phyloP scores from a whole-genome alignment of 2,113 vertebrate species.

The Myxocyprinus asiaticus region DNA sequence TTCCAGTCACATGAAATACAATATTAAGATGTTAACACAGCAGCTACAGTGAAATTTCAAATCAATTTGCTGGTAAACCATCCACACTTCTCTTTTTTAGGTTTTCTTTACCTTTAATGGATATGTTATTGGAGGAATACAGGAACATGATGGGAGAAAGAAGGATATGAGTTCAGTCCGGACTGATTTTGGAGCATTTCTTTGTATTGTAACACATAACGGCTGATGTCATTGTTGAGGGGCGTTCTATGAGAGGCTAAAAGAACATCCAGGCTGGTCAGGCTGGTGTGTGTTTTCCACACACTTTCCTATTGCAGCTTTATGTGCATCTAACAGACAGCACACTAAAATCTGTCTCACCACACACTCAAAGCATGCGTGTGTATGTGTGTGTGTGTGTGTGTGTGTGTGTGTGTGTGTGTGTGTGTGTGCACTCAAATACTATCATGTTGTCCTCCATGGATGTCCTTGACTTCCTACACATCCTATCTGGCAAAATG shows the following conservation, averaged over 20 bases:
- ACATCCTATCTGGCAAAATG: constrained; percentile 74
- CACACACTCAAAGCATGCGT: constrained; percentile 56
- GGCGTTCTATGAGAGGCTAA: constrained; percentile 41
- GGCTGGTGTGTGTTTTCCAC: constrained; percentile 42
- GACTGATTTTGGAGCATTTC: constrained; percentile 13
- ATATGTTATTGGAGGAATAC: not conserved
- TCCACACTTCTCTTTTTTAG: not conserved
- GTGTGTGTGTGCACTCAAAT: constrained; percentile 63
- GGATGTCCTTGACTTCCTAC: constrained; percentile 82
- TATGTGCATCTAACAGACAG: not conserved
- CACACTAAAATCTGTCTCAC: not conserved
- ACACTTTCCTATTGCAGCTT: constrained; percentile 35
- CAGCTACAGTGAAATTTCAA: constrained; percentile 5
- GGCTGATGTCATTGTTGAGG: constrained; percentile 46
- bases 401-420: too few species aligned
- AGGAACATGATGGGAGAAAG: too few species aligned
- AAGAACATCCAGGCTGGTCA: constrained; percentile 49
- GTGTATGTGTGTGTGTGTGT: too few species aligned
- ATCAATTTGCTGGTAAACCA: not conserved
- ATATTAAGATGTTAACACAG: constrained; percentile 21
- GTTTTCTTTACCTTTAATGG: not conserved
- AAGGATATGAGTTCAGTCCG: too few species aligned
- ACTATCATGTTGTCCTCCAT: constrained; percentile 69
- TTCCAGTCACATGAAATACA: constrained; percentile 33
- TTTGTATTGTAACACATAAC: constrained; percentile 49